Evolutionary conservation across 2,797 vertebrate species (phyloP).

Genomic region (Myripristis jacobus): DNA sequence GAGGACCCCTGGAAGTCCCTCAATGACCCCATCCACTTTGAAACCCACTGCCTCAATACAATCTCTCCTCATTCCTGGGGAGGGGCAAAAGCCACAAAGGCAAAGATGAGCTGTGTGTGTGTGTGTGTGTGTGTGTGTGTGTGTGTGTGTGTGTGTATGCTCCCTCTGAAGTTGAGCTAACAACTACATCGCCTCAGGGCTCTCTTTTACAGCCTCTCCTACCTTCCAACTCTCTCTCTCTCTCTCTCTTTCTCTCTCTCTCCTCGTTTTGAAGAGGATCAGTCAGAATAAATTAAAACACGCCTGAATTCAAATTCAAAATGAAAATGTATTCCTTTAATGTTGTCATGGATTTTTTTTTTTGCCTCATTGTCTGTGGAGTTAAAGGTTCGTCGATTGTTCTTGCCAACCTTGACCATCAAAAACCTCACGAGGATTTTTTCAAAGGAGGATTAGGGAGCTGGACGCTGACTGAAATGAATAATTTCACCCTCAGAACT

Average conservation of each 20-base stretch:
- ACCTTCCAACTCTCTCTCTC: slow-evolving; percentile 32
- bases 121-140: slow-evolving; percentile 15
- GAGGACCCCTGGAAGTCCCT: no score
- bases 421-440: no score
- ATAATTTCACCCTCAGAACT: no score
- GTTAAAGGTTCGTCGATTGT: no score
- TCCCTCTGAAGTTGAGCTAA: slow-evolving; percentile 70
- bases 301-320: not conserved
- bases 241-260: no score
- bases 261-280: slow-evolving; percentile 14
- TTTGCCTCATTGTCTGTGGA: no score
- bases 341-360: no score
- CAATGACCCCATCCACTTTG: no score
- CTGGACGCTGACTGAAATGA: no score
- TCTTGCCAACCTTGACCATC: no score
- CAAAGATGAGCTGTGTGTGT: slow-evolving; percentile 14
- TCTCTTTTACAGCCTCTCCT: slow-evolving; percentile 27
- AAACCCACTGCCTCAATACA: slow-evolving; percentile 26
- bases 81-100: slow-evolving; percentile 41
- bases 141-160: slow-evolving; percentile 16
- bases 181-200: slow-evolving; percentile 50
- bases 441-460: no score
- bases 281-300: not conserved
- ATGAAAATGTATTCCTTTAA: not conserved
- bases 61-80: slow-evolving; percentile 16